These are phyloP conservation scores for Cheirogaleus major DNA, from an alignment of 2,797 vertebrate species.

Conservation along the genomic window DNA sequence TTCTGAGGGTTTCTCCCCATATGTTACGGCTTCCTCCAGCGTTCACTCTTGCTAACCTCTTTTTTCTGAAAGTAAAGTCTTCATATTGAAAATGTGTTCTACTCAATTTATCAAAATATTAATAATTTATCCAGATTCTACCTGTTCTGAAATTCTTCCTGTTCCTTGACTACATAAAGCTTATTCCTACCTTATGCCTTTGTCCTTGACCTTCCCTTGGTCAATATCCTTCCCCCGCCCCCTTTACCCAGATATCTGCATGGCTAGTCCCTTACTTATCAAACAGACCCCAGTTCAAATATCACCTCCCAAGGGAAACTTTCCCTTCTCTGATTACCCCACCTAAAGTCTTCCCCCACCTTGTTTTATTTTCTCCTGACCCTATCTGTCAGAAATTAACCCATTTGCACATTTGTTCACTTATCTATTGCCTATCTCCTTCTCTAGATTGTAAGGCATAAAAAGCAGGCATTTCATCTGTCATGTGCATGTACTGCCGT, in stretches of 20 bases:
- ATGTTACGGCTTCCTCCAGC: background rate
- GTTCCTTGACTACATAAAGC: background rate
- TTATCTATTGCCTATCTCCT: background rate
- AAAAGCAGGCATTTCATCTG: background rate
- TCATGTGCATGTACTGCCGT: background rate
- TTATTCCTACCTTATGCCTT: background rate
- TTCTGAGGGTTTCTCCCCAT: background rate
- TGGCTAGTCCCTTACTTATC: background rate
- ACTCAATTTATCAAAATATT: background rate
- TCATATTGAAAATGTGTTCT: background rate
- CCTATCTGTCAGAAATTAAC: background rate
- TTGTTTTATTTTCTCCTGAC: background rate
- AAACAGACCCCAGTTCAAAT: background rate
- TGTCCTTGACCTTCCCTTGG: background rate
- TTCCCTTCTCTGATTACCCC: background rate
- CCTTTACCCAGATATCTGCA: background rate
- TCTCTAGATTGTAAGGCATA: background rate
- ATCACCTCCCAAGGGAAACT: background rate
- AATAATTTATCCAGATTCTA: background rate
- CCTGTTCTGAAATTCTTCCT: background rate
- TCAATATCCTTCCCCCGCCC: background rate
- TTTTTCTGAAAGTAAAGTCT: conserved; percentile 1
- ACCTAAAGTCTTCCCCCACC: background rate
- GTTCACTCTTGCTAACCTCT: background rate
- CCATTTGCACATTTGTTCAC: background rate